A percentile compares a stretch with the other conserved stretches of the same genome.
Conservation (phyloP, 2,113 vertebrate species). For the Psilopogon haemacephalus region DNA sequence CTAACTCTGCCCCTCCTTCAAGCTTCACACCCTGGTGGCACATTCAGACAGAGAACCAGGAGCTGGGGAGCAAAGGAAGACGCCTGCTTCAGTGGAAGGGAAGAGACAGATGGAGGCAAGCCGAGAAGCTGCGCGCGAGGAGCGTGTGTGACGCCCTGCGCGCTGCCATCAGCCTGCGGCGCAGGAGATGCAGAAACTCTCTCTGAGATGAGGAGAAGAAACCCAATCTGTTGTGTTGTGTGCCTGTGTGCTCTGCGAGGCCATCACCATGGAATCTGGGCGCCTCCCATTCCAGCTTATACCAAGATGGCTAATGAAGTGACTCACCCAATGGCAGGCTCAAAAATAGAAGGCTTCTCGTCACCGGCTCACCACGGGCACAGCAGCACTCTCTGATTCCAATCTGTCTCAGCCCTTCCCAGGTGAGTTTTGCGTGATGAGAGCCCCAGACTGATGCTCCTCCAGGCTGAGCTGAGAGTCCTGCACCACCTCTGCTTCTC, state of each 20-base stretch:
- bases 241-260: not conserved
- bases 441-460: not conserved
- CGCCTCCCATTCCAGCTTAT: constrained; percentile 11
- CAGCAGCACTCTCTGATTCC: not conserved
- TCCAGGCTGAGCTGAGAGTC: accelerated
- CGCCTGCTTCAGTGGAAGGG: not conserved
- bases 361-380: not conserved
- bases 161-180: constrained; percentile 17
- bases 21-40: too few relatives aligned
- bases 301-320: constrained; percentile 42
- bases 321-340: constrained; percentile 41
- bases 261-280: constrained; percentile 65
- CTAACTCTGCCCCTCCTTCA: too few relatives aligned
- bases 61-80: not conserved
- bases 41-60: accelerated
- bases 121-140: not conserved
- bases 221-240: constrained; percentile 25
- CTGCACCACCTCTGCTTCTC: not conserved
- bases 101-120: constrained; percentile 8
- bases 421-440: not conserved
- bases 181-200: not conserved
- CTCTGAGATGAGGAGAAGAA: constrained; percentile 4
- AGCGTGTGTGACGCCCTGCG: not conserved
- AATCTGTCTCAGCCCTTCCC: not conserved
- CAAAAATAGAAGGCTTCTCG: constrained; percentile 48